phyloP scores from a whole-genome alignment of 2,797 vertebrate species.

The Aselliscus stoliczkanus region DNA sequence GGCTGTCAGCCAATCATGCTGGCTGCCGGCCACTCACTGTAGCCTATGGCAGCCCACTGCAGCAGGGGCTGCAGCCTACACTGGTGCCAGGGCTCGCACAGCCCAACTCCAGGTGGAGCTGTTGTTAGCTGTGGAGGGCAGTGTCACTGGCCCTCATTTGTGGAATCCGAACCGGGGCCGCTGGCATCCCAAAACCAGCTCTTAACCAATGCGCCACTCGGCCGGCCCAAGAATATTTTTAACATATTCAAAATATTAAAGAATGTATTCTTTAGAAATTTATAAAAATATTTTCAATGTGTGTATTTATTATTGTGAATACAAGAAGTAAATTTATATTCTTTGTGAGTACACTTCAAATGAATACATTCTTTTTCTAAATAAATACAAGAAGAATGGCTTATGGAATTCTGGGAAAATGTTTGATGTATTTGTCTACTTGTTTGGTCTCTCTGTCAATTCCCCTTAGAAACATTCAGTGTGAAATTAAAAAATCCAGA shows the following conservation, averaged over 20 bases:
- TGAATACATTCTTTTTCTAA: not conserved
- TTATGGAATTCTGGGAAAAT: not conserved
- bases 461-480: not conserved
- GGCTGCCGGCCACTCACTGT: no score
- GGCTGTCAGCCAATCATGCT: no score
- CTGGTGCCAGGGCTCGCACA: no score
- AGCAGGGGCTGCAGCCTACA: no score
- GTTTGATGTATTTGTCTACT: not conserved
- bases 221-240: not conserved
- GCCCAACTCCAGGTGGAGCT: no score
- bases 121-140: no score
- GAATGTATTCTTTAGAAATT: not conserved
- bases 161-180: no score
- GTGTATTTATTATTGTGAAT: not conserved
- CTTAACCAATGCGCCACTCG: no score
- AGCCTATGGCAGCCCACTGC: no score
- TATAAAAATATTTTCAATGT: not conserved
- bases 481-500: not conserved
- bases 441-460: no score
- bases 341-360: not conserved
- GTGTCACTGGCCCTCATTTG: no score
- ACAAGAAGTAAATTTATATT: not conserved
- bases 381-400: not conserved
- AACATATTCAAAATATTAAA: not conserved
- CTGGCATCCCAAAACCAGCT: no score